These are phyloP conservation scores for Penaeus japonicus DNA, from an alignment of 1,140 invertebrate species.

Conservation along the genomic window DNA sequence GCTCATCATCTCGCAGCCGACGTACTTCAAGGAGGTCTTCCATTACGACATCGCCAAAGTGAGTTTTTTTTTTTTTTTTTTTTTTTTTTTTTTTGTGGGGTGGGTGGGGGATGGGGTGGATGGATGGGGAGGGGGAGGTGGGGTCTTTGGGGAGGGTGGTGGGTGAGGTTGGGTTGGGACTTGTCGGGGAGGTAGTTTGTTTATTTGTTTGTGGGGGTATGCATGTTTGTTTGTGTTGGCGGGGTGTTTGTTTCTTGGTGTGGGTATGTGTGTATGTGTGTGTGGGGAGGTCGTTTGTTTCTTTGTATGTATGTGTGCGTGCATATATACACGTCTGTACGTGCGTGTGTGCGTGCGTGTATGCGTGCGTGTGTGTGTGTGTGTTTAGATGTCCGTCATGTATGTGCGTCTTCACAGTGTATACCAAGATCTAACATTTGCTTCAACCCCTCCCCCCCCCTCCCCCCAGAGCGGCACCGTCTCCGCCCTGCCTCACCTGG, in stretches of 20 bases:
- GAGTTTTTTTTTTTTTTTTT: conserved; percentile 63
- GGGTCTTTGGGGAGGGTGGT: neutral
- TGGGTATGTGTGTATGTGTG: too few species aligned
- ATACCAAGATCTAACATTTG: too few species aligned
- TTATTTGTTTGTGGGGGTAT: too few species aligned
- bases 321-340: neutral
- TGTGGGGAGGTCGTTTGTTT: too few species aligned
- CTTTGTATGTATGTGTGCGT: too few species aligned
- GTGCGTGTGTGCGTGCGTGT: neutral
- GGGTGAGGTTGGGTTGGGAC: neutral
- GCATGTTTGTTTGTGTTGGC: too few species aligned
- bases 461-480: conserved; percentile 84
- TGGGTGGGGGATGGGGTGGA: neutral
- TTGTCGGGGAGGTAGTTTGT: neutral
- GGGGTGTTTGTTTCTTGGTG: too few species aligned
- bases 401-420: neutral
- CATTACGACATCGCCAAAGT: conserved; percentile 89
- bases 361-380: neutral
- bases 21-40: conserved; percentile 93
- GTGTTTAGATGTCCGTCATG: neutral
- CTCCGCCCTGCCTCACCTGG: conserved; percentile 93
- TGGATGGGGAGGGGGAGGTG: neutral
- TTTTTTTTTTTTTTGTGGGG: neutral
- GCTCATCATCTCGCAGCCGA: conserved; percentile 95
- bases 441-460: too few species aligned